Evolutionary conservation across 2,113 vertebrate species (phyloP).

Genomic region (Colinus virginianus): DNA sequence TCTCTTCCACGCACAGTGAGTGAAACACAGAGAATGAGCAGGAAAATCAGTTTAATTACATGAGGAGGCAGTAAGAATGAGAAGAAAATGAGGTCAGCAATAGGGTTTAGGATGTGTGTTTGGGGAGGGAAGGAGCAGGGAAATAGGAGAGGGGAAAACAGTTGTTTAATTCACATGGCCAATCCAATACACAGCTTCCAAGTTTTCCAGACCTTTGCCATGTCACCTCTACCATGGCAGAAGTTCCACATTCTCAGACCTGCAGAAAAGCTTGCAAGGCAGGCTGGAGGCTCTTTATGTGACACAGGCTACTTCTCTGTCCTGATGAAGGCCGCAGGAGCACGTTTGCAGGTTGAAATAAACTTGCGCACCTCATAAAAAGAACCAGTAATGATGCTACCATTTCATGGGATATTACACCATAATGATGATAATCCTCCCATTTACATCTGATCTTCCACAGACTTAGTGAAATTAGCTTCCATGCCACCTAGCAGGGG

Average conservation of each 20-base stretch:
- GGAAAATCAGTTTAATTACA: slow-evolving; percentile 83
- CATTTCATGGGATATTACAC: slow-evolving; percentile 99
- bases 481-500: slow-evolving; percentile 89
- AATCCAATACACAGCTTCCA: background rate
- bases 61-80: slow-evolving; percentile 77
- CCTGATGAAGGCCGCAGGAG: slow-evolving; percentile 76
- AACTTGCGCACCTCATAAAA: slow-evolving; percentile 91
- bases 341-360: slow-evolving; percentile 81
- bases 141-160: background rate
- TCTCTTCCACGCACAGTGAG: slow-evolving; percentile 63
- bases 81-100: slow-evolving; percentile 77
- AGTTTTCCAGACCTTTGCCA: slow-evolving; percentile 47
- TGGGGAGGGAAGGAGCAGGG: background rate
- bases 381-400: slow-evolving; percentile 93
- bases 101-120: slow-evolving; percentile 51
- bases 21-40: slow-evolving; percentile 77
- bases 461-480: slow-evolving; percentile 91
- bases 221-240: slow-evolving; percentile 39
- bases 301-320: slow-evolving; percentile 58
- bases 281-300: slow-evolving; percentile 44
- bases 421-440: slow-evolving; percentile 96
- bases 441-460: slow-evolving; percentile 97
- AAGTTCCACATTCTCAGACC: slow-evolving; percentile 47
- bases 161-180: background rate
- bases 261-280: slow-evolving; percentile 35